Conservation (phyloP, 2,113 vertebrate species). For the Thalassarche chlororhynchos region DNA sequence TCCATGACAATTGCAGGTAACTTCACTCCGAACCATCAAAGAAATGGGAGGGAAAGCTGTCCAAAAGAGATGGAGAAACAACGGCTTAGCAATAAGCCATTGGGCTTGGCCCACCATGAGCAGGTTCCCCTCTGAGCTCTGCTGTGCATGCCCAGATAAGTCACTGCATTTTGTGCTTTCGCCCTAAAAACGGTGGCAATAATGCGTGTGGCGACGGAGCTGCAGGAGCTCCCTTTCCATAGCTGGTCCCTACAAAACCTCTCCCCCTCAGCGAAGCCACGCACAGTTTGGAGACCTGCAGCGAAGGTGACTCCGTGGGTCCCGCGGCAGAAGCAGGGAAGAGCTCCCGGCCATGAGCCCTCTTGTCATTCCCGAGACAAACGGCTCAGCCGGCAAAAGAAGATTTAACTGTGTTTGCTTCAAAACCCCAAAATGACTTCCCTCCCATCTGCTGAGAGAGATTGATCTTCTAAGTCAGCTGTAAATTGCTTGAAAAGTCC, state of each 20-base stretch:
- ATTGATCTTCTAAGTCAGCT: constrained; percentile 22
- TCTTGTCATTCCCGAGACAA: constrained; percentile 16
- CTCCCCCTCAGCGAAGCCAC: fast-evolving
- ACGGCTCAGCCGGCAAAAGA: constrained; percentile 19
- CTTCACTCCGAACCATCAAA: background rate
- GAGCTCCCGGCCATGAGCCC: background rate
- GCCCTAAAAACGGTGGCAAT: background rate
- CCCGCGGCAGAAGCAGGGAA: background rate
- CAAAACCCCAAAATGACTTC: constrained; percentile 33
- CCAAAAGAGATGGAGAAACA: background rate
- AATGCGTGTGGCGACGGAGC: fast-evolving
- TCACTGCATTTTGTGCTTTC: background rate
- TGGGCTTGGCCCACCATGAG: background rate
- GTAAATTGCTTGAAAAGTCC: constrained; percentile 12
- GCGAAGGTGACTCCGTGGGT: background rate
- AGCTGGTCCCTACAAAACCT: background rate
- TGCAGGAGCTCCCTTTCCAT: background rate
- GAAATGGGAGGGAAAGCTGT: background rate
- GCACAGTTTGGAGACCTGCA: background rate
- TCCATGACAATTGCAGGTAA: background rate
- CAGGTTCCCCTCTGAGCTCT: background rate
- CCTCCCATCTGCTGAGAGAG: constrained; percentile 7
- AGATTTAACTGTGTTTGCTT: constrained; percentile 48
- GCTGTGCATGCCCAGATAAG: background rate
- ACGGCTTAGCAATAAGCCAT: background rate